Percentiles rank a stretch among this genome's conserved stretches.
Conservation (phyloP, 2,113 vertebrate species). For the Campylomormyrus numenius region DNA sequence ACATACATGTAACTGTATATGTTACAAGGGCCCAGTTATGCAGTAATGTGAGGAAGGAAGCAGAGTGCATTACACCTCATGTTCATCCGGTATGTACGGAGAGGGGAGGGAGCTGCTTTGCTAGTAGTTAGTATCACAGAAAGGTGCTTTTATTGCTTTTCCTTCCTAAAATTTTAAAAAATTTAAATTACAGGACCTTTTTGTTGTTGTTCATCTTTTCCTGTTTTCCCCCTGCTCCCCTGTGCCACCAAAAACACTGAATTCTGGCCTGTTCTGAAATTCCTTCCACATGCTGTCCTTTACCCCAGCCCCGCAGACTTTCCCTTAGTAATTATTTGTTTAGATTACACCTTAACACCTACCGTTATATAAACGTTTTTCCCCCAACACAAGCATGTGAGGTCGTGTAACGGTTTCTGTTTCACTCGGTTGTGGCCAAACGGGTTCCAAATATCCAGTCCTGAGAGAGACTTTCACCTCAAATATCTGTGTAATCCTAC, state of each 20-base stretch:
- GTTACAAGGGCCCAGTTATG: neutral
- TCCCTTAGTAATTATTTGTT: neutral
- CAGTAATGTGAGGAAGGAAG: neutral
- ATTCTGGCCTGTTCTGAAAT: neutral
- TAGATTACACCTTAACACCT: neutral
- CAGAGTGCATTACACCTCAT: too few relatives aligned
- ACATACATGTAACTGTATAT: neutral
- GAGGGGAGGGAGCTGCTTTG: neutral
- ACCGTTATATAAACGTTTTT: neutral
- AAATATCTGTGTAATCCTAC: neutral
- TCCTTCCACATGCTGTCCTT: neutral
- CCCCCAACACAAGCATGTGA: neutral
- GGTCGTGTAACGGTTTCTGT: neutral
- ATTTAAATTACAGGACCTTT: neutral
- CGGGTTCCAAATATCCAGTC: constrained; percentile 4
- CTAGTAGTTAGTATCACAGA: neutral
- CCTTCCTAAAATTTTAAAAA: neutral
- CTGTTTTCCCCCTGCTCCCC: neutral
- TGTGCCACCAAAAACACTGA: neutral
- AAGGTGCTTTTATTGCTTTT: neutral
- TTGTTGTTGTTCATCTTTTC: neutral
- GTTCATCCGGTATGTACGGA: neutral
- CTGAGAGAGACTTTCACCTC: constrained; percentile 5
- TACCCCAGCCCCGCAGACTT: neutral
- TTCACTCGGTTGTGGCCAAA: neutral